Conservation (phyloP, 2,113 vertebrate species). For the Thomomys bottae region DNA sequence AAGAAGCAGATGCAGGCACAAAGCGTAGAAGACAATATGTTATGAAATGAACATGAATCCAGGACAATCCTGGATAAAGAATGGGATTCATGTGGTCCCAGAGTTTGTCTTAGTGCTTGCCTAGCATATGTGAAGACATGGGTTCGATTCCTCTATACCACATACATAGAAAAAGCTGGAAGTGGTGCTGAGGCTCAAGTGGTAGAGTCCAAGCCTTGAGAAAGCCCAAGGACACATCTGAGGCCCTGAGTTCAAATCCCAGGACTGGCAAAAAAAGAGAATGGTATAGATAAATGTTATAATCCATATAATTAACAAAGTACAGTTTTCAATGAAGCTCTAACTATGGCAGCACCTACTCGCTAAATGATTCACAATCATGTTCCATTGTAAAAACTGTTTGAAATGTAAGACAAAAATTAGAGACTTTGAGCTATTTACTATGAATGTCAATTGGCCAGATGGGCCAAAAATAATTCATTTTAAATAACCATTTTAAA, state of each 20-base stretch:
- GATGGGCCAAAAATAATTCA: not conserved
- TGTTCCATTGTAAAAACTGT: not conserved
- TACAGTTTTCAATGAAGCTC: not conserved
- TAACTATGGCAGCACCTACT: not conserved
- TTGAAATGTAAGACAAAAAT: not conserved
- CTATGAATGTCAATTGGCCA: not conserved
- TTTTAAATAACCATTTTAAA: not conserved
- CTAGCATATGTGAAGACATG: no score
- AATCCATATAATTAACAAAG: no score
- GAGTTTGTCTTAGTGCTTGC: no score
- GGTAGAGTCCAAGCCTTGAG: no score
- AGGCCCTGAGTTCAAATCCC: no score
- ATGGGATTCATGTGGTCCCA: no score
- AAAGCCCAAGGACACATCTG: no score
- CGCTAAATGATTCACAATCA: not conserved
- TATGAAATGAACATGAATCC: not conserved
- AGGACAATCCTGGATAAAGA: not conserved
- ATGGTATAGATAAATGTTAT: no score
- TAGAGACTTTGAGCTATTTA: not conserved
- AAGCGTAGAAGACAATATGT: not conserved
- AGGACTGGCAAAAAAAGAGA: no score
- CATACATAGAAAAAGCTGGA: no score
- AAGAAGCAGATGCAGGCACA: not conserved
- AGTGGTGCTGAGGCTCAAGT: no score
- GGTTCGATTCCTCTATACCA: no score